A percentile compares a stretch with the other conserved stretches of the same genome.
Evolutionary conservation across 2,113 vertebrate species (phyloP).

Genomic region (Tachysurus fulvidraco): DNA sequence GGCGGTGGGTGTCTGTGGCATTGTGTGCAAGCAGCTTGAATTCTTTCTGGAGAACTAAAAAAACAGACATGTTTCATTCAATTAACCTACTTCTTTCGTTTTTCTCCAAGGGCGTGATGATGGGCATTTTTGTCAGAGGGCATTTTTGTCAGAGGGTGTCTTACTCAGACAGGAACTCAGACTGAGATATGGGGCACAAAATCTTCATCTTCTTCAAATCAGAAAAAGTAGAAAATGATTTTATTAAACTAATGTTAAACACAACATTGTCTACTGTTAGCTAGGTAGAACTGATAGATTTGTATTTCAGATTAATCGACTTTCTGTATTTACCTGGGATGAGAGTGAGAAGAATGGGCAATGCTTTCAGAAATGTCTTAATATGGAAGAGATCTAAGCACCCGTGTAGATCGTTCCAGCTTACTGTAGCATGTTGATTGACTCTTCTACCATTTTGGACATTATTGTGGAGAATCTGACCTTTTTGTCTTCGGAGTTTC

Average conservation of each 20-base stretch:
- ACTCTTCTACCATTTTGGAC: too few species aligned
- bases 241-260: neutral
- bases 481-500: neutral
- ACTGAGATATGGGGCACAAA: neutral
- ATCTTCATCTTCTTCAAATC: neutral
- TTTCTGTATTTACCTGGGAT: neutral
- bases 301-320: neutral
- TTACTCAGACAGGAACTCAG: neutral
- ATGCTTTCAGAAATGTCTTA: neutral
- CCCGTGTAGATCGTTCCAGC: too few species aligned
- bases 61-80: constrained; percentile 1
- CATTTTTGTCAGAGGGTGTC: neutral
- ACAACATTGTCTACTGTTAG: neutral
- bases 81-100: constrained; percentile 38
- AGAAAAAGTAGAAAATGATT: too few species aligned
- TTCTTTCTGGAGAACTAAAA: neutral
- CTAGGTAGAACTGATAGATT: neutral
- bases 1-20: neutral
- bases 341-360: neutral
- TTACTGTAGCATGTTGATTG: too few species aligned
- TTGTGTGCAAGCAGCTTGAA: neutral
- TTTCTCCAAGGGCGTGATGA: neutral
- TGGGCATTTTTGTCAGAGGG: neutral
- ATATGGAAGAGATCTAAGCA: neutral
- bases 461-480: too few species aligned